Evolutionary conservation across 2,113 vertebrate genomes (phyloP).

Genomic region (Sterrhoptilus dennistouni): DNA sequence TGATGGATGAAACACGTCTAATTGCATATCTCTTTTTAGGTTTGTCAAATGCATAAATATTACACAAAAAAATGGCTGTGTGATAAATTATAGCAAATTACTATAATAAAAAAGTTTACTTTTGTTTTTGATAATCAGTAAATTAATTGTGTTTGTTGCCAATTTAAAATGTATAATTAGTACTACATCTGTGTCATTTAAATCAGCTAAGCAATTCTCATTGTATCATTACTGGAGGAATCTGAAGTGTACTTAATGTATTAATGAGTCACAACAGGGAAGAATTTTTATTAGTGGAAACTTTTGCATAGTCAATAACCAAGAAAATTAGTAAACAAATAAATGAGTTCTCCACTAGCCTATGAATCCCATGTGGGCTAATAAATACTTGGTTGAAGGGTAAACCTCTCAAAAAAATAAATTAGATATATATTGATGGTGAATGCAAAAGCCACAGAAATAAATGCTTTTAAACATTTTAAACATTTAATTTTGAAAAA

Average conservation of each 20-base stretch:
- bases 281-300: slow-evolving; percentile 55
- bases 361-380: neutral
- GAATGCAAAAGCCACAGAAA: neutral
- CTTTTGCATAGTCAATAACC: slow-evolving; percentile 45
- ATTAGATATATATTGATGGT: neutral
- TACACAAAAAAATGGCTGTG: slow-evolving; percentile 13
- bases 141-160: slow-evolving; percentile 57
- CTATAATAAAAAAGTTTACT: slow-evolving; percentile 67
- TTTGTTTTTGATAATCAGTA: slow-evolving; percentile 64
- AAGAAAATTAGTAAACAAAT: slow-evolving; percentile 45
- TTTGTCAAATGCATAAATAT: slow-evolving; percentile 55
- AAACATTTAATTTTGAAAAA: neutral
- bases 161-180: slow-evolving; percentile 62
- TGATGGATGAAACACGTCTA: slow-evolving; percentile 62
- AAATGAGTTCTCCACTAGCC: neutral
- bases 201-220: slow-evolving; percentile 53
- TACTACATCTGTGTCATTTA: slow-evolving; percentile 59
- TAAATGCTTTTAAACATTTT: neutral
- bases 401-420: neutral
- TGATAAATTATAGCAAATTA: slow-evolving; percentile 58
- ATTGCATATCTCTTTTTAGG: slow-evolving; percentile 54
- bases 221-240: slow-evolving; percentile 50
- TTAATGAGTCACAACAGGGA: slow-evolving; percentile 47
- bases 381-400: neutral
- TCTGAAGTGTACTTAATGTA: slow-evolving; percentile 61